Base-by-base conservation (phyloP, 2,797 vertebrate species). In the Bovichtus variegatus region DNA sequence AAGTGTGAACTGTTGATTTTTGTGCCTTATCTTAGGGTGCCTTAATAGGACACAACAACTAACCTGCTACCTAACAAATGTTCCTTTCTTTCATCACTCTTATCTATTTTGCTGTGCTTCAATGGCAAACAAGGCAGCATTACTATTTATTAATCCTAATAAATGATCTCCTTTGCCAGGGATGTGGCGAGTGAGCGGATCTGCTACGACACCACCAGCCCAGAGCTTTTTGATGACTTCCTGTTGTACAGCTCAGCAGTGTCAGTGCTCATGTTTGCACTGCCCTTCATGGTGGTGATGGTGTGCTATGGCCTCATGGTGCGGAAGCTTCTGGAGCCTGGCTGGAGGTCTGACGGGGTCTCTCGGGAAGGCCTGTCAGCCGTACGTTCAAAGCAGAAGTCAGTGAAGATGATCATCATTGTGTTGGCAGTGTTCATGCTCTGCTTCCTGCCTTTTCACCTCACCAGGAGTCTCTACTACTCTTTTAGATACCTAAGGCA, bases 361-460 rank as follows among this genome's bases (percentile, higher is more conserved):
- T 61, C 60, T 8, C 80, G 91, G 0, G 95, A 95, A 0, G 92
- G 90, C 0, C 69, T 87, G 3, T 90, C 92, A 6, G 92, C 95
- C 6, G 94, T 93, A 0, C 93, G 85, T 9, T 96, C 95, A 87
- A 99, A 98, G 76, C 96, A 96, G 92, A 99, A 98, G 88, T 98
- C 98, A 0, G 96, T 99, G 65, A 98, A 97, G 95, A 99, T 97
- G 96, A 98, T 99, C 11, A 87, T 98, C 59, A 95, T 99, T 0
- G 97, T 99, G 62, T 81, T 98, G 89, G 82, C 94, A 0, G 94
- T 94, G 2, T 99, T 99, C 81, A 93, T 97, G 12, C 90, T 99
- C 13, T 99, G 98, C 76, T 99, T 99, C 78, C 94, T 99, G 74
- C 98, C 98, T 2, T 99, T 99, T 87, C 98, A 99, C 0, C 80